Base-by-base conservation (phyloP, 2,888 invertebrate species). In the Pristionchus exspectatus region DNA sequence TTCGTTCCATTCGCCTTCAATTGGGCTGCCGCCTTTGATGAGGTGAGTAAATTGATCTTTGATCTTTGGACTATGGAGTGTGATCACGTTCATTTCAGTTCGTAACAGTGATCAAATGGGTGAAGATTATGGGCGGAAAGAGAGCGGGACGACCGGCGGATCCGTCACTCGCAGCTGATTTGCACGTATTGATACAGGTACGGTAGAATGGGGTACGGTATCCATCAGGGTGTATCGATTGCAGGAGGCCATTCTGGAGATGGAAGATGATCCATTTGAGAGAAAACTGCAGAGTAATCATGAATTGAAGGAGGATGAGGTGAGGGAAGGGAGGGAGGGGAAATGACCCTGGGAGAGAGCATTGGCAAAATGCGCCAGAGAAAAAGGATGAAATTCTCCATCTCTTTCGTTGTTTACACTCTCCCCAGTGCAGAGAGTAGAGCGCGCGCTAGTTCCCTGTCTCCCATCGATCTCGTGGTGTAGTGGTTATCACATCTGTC, bases 221-320 rank as follows among this genome's bases (percentile, higher is more conserved):
- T 3, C 4, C 27, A 69, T 24, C 12, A 27, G 27, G 50, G n/a
- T 5, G 2, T 5, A 27, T 38, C 27, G 88, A 33, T 77, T 91
- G 85, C 92, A 98, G 96, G 97, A 97, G 94, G 97, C 98, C 94
- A 95, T 97, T 2, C 97, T 99, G 93, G 98, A 98, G 96, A 97
- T 99, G 96, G 97, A 97, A 92, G 99, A 99, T 95, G 99, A 99
- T 96, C 98, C 98, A 0, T 99, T 99, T 95, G 99, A 99, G 96
- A 93, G 92, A 21, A 91, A 91, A 21, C 89, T 99, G 14, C 96
- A 98, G 0, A 98, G 98, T 94, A 99, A 98, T 95, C 98, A 98
- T 95, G 98, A 98, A 93, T 96, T 99, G 0, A 95, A 98, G 84
- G 98, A 98, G 94, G 99, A 99, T 94, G 99, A 99, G 89, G 91